Conservation (phyloP, 1,140 invertebrate species). For the Apis mellifera region DNA sequence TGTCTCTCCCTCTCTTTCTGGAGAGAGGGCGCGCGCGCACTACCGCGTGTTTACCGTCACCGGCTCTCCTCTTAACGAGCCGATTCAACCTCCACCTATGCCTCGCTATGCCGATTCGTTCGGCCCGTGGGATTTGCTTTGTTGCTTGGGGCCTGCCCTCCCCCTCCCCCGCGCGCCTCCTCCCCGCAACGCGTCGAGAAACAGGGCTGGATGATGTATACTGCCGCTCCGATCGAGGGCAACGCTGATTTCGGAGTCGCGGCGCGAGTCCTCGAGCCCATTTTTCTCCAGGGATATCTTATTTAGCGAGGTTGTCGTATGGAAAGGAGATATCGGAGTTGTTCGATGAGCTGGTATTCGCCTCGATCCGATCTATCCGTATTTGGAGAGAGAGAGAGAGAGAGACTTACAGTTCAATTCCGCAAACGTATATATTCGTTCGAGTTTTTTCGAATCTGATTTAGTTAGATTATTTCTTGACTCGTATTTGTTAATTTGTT, state of each 20-base stretch:
- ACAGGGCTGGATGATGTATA: slow-evolving; percentile 11
- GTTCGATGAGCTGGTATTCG: not conserved
- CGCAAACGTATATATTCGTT: too few relatives aligned
- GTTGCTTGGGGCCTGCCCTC: not conserved
- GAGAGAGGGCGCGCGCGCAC: slow-evolving; percentile 5
- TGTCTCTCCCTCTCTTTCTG: slow-evolving; percentile 41
- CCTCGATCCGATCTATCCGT: not conserved
- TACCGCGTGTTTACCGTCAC: slow-evolving; percentile 18
- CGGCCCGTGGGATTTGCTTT: slow-evolving; percentile 42
- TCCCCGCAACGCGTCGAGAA: not conserved
- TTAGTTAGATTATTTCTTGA: not conserved
- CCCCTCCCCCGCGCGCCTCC: slow-evolving; percentile 8
- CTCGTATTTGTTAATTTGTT: too few relatives aligned
- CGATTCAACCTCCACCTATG: slow-evolving; percentile 33
- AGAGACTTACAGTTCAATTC: not conserved
- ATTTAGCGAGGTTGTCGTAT: not conserved
- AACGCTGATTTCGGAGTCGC: not conserved
- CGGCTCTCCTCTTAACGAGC: slow-evolving; percentile 49
- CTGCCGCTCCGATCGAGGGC: slow-evolving; percentile 1
- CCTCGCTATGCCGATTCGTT: slow-evolving; percentile 42
- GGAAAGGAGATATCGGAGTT: not conserved
- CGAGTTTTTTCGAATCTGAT: not conserved
- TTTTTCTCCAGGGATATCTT: slow-evolving; percentile 17
- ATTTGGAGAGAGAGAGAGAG: too few relatives aligned
- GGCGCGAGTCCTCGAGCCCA: too few relatives aligned